Base-by-base conservation (phyloP, 2,797 vertebrate species). In the Epinephelus malabaricus region DNA sequence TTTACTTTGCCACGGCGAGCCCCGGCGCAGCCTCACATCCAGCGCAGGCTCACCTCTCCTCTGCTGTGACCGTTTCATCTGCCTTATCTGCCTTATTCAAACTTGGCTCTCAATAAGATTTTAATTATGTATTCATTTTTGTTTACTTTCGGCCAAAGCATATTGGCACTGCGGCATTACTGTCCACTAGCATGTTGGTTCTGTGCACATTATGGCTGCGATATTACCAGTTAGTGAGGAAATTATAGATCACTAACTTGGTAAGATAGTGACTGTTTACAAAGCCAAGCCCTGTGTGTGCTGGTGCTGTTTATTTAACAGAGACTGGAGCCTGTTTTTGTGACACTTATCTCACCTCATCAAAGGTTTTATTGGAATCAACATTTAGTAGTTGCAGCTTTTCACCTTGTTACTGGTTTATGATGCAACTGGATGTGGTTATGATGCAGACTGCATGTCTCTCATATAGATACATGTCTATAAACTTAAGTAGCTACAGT, bases 1-100 rank as follows among this genome's bases (percentile, higher is more conserved):
- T 88, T 83, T 79, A 78, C 68, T 78, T 83, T 71, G 78, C 80
- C 50, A 43, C 23, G 2, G 49, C 30, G 14, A 56, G 80, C 69
- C 40, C 47, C 18, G 55, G 63, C 21, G 46, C 69, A 45, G 45
- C 73, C 61, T 80, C 82, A 38, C 87, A 75, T 85, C 72, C 61
- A n/a, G 50, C 34, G 38, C 47, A 0, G 6, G 10, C 58, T 62
- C 60, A 59, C 79, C 72, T 78, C 63, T 77, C 43, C 73, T 61
- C 76, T 4, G 53, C 75, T 43, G 65, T 43, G 53, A 68, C 79
- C 66, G 12, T 76, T 86, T 81, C 68, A 70, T 84, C 86, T 65
- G 46, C 69, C 78, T 86, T 80, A 81, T 87, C 82, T 76, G 64
- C 73, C 63, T 76, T 70, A 83, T 85, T 89, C 83, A 91, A 89